Percentiles rank a stretch among this genome's conserved stretches.
phyloP scores from a whole-genome alignment of 2,888 invertebrate species.

The Hemaris fuciformis region DNA sequence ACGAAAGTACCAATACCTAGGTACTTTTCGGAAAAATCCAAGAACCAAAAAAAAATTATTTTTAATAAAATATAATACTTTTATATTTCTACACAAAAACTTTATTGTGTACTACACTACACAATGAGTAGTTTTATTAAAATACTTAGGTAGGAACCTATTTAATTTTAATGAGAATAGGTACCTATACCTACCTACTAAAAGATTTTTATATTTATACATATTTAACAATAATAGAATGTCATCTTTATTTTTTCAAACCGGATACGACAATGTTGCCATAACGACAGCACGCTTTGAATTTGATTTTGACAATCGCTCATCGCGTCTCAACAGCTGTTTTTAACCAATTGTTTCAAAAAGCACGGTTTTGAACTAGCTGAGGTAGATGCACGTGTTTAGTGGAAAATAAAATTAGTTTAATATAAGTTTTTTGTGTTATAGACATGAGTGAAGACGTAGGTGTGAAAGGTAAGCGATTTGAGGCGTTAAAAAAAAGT shows the following conservation, averaged over 20 bases:
- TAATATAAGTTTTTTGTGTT: slow-evolving; percentile 26
- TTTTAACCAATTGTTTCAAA: slow-evolving; percentile 55
- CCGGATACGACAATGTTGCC: slow-evolving; percentile 51
- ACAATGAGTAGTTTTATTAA: too few species aligned
- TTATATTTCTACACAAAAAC: too few species aligned
- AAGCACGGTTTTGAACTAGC: slow-evolving; percentile 51
- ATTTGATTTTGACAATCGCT: slow-evolving; percentile 66
- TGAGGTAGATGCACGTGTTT: slow-evolving; percentile 61
- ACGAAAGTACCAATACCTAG: too few species aligned
- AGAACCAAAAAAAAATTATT: too few species aligned
- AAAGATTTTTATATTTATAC: neutral
- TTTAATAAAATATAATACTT: too few species aligned
- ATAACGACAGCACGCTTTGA: slow-evolving; percentile 43
- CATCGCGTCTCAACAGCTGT: slow-evolving; percentile 75
- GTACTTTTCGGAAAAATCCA: too few species aligned
- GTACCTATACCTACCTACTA: too few species aligned
- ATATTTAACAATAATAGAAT: slow-evolving; percentile 10
- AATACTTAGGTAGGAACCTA: too few species aligned
- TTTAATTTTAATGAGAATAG: too few species aligned
- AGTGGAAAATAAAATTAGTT: slow-evolving; percentile 27
- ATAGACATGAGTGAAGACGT: slow-evolving; percentile 61
- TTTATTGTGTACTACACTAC: too few species aligned
- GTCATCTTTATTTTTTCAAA: neutral
- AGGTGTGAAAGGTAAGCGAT: slow-evolving; percentile 29
- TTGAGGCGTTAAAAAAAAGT: neutral